Percentiles rank a stretch among this genome's conserved stretches.
phyloP scores from a whole-genome alignment of 2,113 vertebrate species.

The Ciconia maguari region DNA sequence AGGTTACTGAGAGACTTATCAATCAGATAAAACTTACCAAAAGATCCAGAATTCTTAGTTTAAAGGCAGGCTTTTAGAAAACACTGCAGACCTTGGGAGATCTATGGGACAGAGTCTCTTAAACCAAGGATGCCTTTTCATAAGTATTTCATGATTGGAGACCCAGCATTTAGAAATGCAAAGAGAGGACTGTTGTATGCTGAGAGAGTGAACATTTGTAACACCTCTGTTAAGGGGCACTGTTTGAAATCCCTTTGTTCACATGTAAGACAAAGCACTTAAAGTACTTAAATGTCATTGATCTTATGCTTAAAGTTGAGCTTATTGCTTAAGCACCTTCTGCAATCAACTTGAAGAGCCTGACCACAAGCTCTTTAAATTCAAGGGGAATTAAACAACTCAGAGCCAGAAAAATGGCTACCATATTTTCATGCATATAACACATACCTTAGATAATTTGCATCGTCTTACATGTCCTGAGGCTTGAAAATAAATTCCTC shows the following conservation, averaged over 20 bases:
- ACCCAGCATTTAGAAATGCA: background rate
- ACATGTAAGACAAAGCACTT: background rate
- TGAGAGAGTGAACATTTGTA: background rate
- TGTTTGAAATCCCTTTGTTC: background rate
- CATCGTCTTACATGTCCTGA: background rate
- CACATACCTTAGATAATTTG: background rate
- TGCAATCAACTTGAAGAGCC: background rate
- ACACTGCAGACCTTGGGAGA: background rate
- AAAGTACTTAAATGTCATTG: background rate
- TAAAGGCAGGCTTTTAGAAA: background rate
- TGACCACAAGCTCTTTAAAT: background rate
- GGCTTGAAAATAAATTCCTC: slow-evolving; percentile 6
- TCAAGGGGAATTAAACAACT: background rate
- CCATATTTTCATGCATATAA: background rate
- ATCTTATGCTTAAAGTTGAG: background rate
- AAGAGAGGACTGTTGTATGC: background rate
- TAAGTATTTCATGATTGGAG: background rate
- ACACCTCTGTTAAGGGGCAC: background rate
- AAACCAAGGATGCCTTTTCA: background rate
- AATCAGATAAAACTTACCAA: background rate
- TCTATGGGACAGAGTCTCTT: background rate
- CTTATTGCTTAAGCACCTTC: background rate
- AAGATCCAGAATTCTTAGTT: background rate
- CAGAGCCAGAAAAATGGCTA: background rate
- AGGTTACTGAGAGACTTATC: background rate